These are phyloP conservation scores for Labeo rohita DNA, from an alignment of 2,113 vertebrate species.

Conservation along the genomic window DNA sequence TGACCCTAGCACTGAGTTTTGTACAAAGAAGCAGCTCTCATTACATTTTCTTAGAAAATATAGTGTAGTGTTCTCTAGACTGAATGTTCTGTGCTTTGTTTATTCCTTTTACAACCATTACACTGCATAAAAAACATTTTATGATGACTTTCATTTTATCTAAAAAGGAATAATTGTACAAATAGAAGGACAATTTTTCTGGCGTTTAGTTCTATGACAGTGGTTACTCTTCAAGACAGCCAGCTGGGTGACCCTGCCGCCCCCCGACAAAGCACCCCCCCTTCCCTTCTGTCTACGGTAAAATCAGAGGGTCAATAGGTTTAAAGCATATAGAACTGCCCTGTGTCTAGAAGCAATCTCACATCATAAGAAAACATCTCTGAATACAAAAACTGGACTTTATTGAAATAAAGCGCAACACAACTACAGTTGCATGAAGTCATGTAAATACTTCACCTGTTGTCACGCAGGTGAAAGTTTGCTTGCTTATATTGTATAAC, in stretches of 20 bases:
- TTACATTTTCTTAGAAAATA: neutral
- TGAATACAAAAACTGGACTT: neutral
- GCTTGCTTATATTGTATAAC: neutral
- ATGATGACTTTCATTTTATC: neutral
- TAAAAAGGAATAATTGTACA: neutral
- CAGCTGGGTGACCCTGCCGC: slow-evolving; percentile 1
- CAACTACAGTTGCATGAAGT: neutral
- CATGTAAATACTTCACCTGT: neutral
- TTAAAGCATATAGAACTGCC: slow-evolving; percentile 4
- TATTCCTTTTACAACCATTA: neutral
- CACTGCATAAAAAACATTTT: neutral
- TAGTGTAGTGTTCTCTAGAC: neutral
- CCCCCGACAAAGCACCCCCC: neutral
- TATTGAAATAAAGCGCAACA: neutral
- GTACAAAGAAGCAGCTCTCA: neutral
- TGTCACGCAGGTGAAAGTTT: neutral
- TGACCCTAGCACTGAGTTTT: neutral
- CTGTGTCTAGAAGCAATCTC: slow-evolving; percentile 1
- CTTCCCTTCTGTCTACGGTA: slow-evolving; percentile 10
- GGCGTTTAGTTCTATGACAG: neutral
- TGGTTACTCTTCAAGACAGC: neutral
- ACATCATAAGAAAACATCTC: neutral
- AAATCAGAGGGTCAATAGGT: slow-evolving; percentile 36
- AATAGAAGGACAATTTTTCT: neutral
- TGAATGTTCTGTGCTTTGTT: neutral